These are phyloP conservation scores for Anthoscopus minutus DNA, from an alignment of 2,113 vertebrate genomes.

Conservation along the genomic window DNA sequence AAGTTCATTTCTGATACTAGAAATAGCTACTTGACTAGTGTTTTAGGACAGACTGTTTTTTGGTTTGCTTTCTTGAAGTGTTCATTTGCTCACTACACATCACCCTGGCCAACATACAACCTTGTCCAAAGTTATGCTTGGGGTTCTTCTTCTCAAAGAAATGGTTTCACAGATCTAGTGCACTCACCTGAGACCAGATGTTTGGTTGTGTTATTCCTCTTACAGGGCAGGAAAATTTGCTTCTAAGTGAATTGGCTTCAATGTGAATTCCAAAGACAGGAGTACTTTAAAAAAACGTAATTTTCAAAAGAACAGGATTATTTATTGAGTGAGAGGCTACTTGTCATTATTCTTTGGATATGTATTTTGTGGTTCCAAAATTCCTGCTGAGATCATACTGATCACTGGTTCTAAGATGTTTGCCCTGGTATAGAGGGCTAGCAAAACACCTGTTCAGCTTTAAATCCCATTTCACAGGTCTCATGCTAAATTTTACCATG, in stretches of 20 bases:
- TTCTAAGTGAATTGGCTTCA: background rate
- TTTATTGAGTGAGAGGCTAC: background rate
- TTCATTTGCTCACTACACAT: background rate
- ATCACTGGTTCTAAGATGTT: background rate
- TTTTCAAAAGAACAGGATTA: background rate
- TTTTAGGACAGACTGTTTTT: background rate
- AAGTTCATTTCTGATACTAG: background rate
- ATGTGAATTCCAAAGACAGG: background rate
- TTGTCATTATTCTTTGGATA: background rate
- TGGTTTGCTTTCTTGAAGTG: background rate
- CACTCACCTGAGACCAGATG: background rate
- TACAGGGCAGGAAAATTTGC: background rate
- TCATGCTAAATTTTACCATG: background rate
- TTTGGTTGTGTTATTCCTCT: background rate
- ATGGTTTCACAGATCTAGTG: background rate
- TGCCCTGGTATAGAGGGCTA: background rate
- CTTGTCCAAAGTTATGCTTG: background rate
- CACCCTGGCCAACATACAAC: background rate
- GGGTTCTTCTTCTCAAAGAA: background rate
- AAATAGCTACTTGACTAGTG: background rate
- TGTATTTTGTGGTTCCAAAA: background rate
- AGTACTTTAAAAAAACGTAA: background rate
- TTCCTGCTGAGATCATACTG: background rate
- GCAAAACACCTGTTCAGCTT: background rate
- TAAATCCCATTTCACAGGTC: background rate